phyloP scores from a whole-genome alignment of 2,113 vertebrate genomes.

The Tilapia sparmanii region DNA sequence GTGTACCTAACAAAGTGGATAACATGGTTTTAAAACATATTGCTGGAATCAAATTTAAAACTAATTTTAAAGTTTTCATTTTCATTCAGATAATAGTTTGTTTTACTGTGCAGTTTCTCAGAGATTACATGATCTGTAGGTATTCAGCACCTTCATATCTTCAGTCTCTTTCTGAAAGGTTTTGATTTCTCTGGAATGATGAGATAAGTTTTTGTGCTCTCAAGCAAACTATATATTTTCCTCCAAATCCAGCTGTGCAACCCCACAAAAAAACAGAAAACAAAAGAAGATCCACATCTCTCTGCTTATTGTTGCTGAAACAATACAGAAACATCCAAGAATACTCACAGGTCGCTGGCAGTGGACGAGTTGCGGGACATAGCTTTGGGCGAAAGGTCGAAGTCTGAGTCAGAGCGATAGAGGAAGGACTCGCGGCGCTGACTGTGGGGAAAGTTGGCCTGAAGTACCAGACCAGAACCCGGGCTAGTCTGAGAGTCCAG shows the following conservation, averaged over 20 bases:
- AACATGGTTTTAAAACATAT: neutral
- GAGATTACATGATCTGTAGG: neutral
- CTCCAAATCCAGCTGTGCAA: neutral
- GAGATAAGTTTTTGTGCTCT: neutral
- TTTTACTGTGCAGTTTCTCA: neutral
- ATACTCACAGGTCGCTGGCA: constrained; percentile 86
- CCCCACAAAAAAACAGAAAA: neutral
- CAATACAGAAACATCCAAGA: neutral
- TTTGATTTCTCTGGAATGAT: neutral
- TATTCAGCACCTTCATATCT: neutral
- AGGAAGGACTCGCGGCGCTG: constrained; percentile 92
- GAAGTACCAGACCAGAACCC: constrained; percentile 78
- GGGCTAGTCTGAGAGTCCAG: constrained; percentile 82
- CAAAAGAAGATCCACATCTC: neutral
- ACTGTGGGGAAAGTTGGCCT: constrained; percentile 77
- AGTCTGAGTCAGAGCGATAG: constrained; percentile 92
- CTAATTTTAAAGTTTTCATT: neutral
- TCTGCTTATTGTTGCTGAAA: neutral
- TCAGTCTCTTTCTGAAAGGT: neutral
- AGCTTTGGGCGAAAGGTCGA: constrained; percentile 85
- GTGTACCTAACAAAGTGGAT: neutral
- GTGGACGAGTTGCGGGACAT: constrained; percentile 89
- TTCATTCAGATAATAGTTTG: neutral
- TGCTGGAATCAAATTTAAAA: neutral
- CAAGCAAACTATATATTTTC: neutral